Evolutionary conservation across 2,888 invertebrate genomes (phyloP), one percentile per base, ranked within the genome.

Genomic region (Lochmaea capreae): DNA sequence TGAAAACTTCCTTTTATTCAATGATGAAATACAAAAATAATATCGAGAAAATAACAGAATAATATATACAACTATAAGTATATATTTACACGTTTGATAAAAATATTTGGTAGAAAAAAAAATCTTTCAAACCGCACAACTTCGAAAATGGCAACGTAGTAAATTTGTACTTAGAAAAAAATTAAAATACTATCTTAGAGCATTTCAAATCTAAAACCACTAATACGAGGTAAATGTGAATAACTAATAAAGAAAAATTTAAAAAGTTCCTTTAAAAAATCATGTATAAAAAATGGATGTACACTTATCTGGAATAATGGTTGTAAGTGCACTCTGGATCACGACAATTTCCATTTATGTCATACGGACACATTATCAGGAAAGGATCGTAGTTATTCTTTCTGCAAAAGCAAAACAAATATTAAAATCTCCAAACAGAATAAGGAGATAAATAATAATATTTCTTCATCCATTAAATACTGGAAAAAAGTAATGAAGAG

Each of bases 261-360:
- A 59, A 59, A 59, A n/a, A 12, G 33, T 59, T 26, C 33, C 12
- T 16, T 26, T 14, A 14, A 11, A 26, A 58, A 61, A 61, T 61
- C n/a, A 39, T 33, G n/a, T 39, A 61, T 33, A 61, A 61, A 54
- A 57, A 39, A 33, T 42, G 11, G n/a, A 59, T 22, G 16, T 61
- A 67, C 71, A 71, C 71, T 75, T 71, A 75, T 62, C 71, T 77
- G 67, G 79, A 77, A 69, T 75, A 79, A 77, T 87, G 87, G 76
- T 84, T 85, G 76, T 83, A 87, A 72, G 79, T 78, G 80, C 87
- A 87, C 70, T 86, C 86, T 66, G 82, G 76, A 79, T 87, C 87
- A 71, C 85, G 82, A 76, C 87, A 87, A 39, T 81, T 84, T 67
- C 87, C 87, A 75, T 85, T 81, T 46, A 86, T 81, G 78, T 87